Evolutionary conservation across 2,113 vertebrate species (phyloP).

Genomic region (Scopus umbretta): DNA sequence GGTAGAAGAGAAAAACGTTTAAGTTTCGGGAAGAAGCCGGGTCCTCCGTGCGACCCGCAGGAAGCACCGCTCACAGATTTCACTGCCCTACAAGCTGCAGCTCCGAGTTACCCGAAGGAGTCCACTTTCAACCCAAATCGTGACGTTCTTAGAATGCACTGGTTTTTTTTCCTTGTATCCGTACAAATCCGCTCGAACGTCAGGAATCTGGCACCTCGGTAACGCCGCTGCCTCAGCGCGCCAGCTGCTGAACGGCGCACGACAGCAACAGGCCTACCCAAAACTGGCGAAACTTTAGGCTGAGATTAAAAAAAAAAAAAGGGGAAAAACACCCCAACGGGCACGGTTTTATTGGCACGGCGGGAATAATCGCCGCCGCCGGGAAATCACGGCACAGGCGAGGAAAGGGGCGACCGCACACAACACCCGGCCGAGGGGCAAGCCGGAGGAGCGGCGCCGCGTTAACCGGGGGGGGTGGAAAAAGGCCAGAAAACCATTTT

Average conservation of each 20-base stretch:
- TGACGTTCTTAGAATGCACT: rapidly evolving
- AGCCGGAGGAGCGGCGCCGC: rapidly evolving
- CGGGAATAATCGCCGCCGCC: no score
- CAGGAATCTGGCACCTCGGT: neutral
- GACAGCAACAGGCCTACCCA: neutral
- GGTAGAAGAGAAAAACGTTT: neutral
- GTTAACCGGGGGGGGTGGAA: neutral
- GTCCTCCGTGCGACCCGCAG: no score
- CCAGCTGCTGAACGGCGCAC: no score
- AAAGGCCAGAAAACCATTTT: neutral
- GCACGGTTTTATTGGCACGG: no score
- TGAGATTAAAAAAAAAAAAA: neutral
- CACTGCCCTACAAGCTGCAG: neutral
- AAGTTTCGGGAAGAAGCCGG: neutral
- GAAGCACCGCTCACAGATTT: neutral
- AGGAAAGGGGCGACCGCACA: rapidly evolving
- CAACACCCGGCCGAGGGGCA: neutral
- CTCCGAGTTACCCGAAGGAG: neutral
- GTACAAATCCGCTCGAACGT: neutral
- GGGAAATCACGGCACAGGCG: neutral
- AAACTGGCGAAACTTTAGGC: neutral
- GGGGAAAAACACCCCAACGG: no score
- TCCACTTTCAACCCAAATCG: neutral
- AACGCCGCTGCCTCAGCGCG: neutral
- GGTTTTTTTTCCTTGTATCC: neutral